Base-by-base conservation (phyloP, 92 coral and sea anemone species). In the Epizoanthus scotinus region DNA sequence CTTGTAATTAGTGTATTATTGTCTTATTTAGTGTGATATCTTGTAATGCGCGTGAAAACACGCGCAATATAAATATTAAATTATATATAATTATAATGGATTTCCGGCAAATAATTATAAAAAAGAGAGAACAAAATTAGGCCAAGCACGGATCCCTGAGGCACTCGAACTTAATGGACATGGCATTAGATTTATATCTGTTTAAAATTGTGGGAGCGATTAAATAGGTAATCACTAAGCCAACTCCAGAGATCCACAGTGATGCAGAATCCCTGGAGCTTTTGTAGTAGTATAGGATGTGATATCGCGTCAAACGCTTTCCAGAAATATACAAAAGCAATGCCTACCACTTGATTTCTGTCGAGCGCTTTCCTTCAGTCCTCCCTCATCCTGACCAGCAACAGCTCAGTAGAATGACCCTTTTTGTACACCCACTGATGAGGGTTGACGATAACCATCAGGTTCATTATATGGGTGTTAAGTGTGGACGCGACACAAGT, bases 181-280 rank as follows among this genome's bases (percentile, higher is more conserved):
- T 68, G 42, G 8, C 52, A 24, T 82, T 52, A 8, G 84, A 67
- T 62, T 82, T 67, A 47, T 66, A 34, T 2, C 72, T 70, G 40
- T 73, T 73, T 19, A 68, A 8, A 42, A 15, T 31, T 29, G 56
- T 53, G 17, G 8, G 74, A 40, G 24, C 82, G 73, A 64, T 73
- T 73, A 24, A 83, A 53, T 53, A 86, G 73, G 66, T 86, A 82
- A 67, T 86, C 71, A 62, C 60, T 54, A 38, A 87, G 64, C 88
- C 91, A 84, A 12, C 64, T 70, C 83, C 88, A 84, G 21, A 87
- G 34, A 59, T 84, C 66, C 42, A 86, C 83, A 62, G 83, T 70
- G 36, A 88, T 60, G 54, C 86, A 86, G 52, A 87, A 79, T 64
- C 87, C 26, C 44, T 87, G 84, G 49, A 87, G 71, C 53, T 87